A percentile compares a stretch with the other conserved stretches of the same genome.
phyloP scores from a whole-genome alignment of 2,113 vertebrate species.

The Oryzias woworae region DNA sequence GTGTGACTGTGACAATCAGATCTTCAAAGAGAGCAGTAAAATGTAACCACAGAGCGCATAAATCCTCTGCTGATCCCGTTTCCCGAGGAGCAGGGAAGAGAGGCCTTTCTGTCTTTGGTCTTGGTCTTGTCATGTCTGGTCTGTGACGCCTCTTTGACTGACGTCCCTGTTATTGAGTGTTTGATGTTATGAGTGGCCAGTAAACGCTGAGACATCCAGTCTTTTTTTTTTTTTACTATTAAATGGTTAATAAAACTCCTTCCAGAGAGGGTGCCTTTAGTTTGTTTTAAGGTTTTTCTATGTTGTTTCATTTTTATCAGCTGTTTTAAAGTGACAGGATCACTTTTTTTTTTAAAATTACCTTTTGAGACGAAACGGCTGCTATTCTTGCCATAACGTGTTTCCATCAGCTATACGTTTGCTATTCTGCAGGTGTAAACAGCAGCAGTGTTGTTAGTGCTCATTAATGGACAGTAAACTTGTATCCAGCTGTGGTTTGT shows the following conservation, averaged over 20 bases:
- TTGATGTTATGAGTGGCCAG: constrained; percentile 19
- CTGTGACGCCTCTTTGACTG: constrained; percentile 44
- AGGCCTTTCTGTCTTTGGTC: constrained; percentile 43
- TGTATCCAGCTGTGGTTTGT: too few relatives aligned
- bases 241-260: constrained; percentile 39
- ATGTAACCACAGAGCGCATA: constrained; percentile 60
- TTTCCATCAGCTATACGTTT: too few relatives aligned
- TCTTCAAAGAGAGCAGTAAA: constrained; percentile 57
- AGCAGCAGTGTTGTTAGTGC: too few relatives aligned
- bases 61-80: constrained; percentile 62
- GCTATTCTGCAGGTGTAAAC: too few relatives aligned
- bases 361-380: neutral
- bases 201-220: constrained; percentile 26
- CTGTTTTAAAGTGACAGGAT: constrained; percentile 26
- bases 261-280: constrained; percentile 65
- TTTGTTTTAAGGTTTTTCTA: constrained; percentile 59
- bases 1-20: constrained; percentile 57
- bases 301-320: constrained; percentile 41
- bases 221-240: constrained; percentile 38
- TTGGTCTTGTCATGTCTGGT: constrained; percentile 49
- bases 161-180: constrained; percentile 34
- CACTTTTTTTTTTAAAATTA: neutral
- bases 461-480: too few relatives aligned
- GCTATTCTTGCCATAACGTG: too few relatives aligned
- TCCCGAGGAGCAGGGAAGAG: constrained; percentile 62